Evolutionary conservation across 2,113 vertebrate genomes (phyloP).

Genomic region (Zonotrichia leucophrys): DNA sequence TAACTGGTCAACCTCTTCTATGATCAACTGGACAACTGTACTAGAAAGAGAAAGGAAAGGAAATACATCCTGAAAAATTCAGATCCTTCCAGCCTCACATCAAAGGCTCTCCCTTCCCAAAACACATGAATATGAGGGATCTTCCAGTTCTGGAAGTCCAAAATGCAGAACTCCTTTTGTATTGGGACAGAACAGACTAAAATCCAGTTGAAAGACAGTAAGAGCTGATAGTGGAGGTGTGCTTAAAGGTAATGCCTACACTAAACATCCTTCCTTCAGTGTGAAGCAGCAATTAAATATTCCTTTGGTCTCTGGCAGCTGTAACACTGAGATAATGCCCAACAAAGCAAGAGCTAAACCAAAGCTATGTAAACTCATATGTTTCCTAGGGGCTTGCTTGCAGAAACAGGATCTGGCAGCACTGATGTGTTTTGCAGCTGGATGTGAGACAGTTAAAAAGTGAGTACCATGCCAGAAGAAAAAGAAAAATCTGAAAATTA

Average conservation of each 20-base stretch:
- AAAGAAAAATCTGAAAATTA: not conserved
- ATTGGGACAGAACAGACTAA: not conserved
- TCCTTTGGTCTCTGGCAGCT: not conserved
- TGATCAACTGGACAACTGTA: not conserved
- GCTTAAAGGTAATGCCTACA: not conserved
- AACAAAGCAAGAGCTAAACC: not conserved
- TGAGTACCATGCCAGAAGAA: not conserved
- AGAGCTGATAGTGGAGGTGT: not conserved
- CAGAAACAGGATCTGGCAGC: not conserved
- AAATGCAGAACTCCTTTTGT: not conserved
- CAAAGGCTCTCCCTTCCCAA: not conserved
- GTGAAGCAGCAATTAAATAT: not conserved
- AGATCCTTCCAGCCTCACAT: not conserved
- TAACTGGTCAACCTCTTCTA: not conserved
- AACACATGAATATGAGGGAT: rapidly evolving
- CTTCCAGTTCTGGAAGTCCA: not conserved
- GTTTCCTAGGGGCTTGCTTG: not conserved
- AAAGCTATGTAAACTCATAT: not conserved
- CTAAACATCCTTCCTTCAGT: not conserved
- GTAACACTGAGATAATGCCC: not conserved
- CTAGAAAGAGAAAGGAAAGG: not conserved
- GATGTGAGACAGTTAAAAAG: not conserved
- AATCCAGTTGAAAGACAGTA: not conserved
- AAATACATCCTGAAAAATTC: not conserved
- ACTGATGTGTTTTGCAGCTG: not conserved